Base-by-base conservation (phyloP, 2,113 vertebrate genomes). In the Engraulis encrasicolus region DNA sequence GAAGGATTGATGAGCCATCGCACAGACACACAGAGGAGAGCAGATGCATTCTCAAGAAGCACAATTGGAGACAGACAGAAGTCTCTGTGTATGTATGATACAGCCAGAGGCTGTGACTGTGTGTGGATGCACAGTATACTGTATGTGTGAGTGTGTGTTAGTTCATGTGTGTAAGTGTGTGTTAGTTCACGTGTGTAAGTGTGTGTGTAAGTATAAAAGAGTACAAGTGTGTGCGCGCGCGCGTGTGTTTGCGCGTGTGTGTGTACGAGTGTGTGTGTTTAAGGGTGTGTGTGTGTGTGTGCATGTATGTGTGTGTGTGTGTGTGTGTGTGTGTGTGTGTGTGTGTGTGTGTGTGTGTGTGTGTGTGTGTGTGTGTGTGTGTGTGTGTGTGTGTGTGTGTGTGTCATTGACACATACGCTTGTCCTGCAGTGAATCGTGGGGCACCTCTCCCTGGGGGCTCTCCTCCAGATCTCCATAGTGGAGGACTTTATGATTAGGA, bases 401-500 rank as follows among this genome's bases (percentile, higher is more conserved):
- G n/a, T n/a, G n/a, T n/a, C n/a, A n/a, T n/a, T n/a, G n/a, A n/a
- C 49, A 96, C 98, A 98, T 95, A 99, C 98, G 38, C 93, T 99
- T 99, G 89, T 99, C 98, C 93, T 99, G 98, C 87, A 99, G 92
- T 87, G 97, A 98, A 91, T 99, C 98, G 7, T 99, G 97, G 58
- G 98, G 96, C 38, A 99, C 98, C 88, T 99, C 98, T 80, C 97
- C 97, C 91, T 98, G 98, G 48, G 98, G 97, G 90, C 96, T 98
- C 93, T 99, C 98, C 87, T 99, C 98, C 94, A 99, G 94, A 88
- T 99, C 98, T 84, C 98, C 98, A 2, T 99, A 99, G 94, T 99
- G 98, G 90, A 99, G 96, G 91, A 99, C 98, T 93, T 99, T 99
- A 95, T 99, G 98, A 91, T 99, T 99, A 5, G 97, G 98, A 6